Evolutionary conservation across 2,888 invertebrate species (phyloP).

Genomic region (Drosophila neutralis): DNA sequence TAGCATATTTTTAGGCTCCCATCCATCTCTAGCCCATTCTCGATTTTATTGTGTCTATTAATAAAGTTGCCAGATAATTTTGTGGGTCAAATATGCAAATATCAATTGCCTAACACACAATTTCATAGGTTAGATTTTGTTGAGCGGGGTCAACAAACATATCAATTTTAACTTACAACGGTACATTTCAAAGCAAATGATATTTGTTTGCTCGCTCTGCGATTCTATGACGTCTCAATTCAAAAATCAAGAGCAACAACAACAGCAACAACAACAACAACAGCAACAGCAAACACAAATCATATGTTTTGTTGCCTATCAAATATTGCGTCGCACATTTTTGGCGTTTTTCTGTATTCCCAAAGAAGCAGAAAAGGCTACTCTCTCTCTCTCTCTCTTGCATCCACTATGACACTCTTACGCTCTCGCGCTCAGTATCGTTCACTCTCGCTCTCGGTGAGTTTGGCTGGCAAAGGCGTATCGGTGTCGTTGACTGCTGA

Average conservation of each 20-base stretch:
- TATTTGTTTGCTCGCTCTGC: conserved; percentile 49
- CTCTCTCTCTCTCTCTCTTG: conserved; percentile 5
- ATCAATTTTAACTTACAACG: conserved; percentile 48
- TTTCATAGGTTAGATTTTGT: conserved; percentile 10
- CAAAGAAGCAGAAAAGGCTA: conserved; percentile 7
- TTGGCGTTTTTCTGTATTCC: conserved; percentile 52
- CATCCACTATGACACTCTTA: background rate
- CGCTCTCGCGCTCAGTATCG: background rate
- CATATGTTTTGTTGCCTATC: conserved; percentile 69
- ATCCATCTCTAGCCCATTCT: background rate
- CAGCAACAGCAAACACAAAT: conserved; percentile 45
- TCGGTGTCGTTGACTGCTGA: conserved; percentile 77
- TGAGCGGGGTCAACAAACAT: conserved; percentile 38
- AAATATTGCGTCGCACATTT: conserved; percentile 71
- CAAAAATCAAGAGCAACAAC: conserved; percentile 20
- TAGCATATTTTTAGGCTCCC: conserved; percentile 61
- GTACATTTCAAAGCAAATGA: conserved; percentile 42
- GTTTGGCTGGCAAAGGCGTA: conserved; percentile 4
- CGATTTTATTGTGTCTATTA: conserved; percentile 45
- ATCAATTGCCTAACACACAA: conserved; percentile 15
- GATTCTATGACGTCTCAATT: conserved; percentile 48
- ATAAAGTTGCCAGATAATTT: conserved; percentile 43
- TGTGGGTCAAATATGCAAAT: background rate
- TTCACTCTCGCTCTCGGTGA: conserved; percentile 14
- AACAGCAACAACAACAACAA: conserved; percentile 26